A percentile compares a stretch with the other conserved stretches of the same genome.
Evolutionary conservation across 2,113 vertebrate species (phyloP).

Genomic region (Elephas maximus): DNA sequence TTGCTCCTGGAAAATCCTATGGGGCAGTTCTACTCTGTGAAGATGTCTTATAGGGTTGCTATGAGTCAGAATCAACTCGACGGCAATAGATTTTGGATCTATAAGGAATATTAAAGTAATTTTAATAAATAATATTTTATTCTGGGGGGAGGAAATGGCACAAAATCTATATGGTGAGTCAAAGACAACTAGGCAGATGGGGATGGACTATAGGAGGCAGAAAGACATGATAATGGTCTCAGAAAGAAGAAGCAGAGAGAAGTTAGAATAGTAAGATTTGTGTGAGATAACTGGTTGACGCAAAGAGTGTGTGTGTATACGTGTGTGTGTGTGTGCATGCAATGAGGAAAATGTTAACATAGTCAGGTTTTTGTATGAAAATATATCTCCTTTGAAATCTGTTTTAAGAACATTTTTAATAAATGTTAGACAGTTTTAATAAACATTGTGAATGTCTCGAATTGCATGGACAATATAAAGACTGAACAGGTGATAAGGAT

Average conservation of each 20-base stretch:
- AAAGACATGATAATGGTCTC: neutral
- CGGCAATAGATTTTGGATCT: too few species aligned
- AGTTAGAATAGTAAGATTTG: neutral
- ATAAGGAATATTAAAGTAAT: too few species aligned
- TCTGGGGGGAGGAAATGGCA: neutral
- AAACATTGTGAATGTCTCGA: neutral
- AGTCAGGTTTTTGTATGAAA: neutral
- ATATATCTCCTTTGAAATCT: neutral
- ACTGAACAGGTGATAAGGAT: neutral
- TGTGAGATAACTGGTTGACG: neutral
- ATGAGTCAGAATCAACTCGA: too few species aligned
- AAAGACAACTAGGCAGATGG: neutral
- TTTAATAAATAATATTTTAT: too few species aligned
- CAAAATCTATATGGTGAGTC: neutral
- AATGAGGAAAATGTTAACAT: neutral
- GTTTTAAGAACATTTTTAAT: neutral
- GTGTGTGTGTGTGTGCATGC: neutral
- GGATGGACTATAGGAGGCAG: neutral
- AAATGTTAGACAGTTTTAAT: neutral
- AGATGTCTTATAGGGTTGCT: too few species aligned
- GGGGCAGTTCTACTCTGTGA: too few species aligned
- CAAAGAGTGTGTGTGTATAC: neutral
- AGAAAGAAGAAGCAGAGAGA: neutral
- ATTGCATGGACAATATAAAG: neutral
- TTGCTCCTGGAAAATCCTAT: too few species aligned